phyloP scores from a whole-genome alignment of 1,140 invertebrate genomes.

The Trigoniulus corallinus region DNA sequence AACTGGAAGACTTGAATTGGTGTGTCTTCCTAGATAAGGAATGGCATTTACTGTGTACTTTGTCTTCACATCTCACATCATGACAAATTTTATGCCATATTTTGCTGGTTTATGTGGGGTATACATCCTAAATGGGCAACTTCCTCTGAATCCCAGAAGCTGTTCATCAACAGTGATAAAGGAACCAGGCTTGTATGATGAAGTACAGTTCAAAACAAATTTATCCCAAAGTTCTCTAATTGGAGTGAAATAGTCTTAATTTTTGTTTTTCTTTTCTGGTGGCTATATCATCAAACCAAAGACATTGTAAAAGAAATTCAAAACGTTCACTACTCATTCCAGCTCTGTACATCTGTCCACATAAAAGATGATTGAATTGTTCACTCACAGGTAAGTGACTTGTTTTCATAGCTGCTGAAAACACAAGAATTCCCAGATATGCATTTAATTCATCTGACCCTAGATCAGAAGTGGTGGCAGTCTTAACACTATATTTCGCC shows the following conservation, averaged over 20 bases:
- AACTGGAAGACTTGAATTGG: neutral
- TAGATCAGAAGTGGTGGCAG: too few relatives aligned
- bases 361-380: too few relatives aligned
- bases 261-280: too few relatives aligned
- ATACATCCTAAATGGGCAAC: conserved; percentile 30
- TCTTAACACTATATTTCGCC: too few relatives aligned
- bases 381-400: too few relatives aligned
- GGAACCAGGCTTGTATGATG: too few relatives aligned
- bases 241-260: too few relatives aligned
- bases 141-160: conserved; percentile 27
- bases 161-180: conserved; percentile 33
- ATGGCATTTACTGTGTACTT: neutral
- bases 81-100: conserved; percentile 26
- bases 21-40: neutral
- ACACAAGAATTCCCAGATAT: too few relatives aligned
- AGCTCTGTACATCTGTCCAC: too few relatives aligned
- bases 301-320: neutral
- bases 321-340: conserved; percentile 7
- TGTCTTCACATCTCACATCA: conserved; percentile 4
- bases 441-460: too few relatives aligned
- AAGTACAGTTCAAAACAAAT: neutral
- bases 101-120: conserved; percentile 31
- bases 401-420: too few relatives aligned
- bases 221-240: too few relatives aligned
- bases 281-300: conserved; percentile 6